Base-by-base conservation (phyloP, 2,113 vertebrate genomes). In the Capreolus pygargus region DNA sequence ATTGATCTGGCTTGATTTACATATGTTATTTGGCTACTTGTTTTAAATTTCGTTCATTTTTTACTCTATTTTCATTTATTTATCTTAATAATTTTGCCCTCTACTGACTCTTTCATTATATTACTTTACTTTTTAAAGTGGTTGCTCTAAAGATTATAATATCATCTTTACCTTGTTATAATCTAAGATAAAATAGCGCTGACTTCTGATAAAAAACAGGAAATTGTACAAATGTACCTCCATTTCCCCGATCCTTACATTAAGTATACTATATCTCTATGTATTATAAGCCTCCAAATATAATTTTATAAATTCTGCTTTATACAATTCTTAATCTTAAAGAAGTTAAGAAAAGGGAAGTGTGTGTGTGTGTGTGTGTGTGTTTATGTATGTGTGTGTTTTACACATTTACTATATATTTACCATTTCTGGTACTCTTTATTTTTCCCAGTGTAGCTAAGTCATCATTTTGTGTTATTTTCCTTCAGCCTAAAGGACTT, bases 401-500 rank as follows among this genome's bases (percentile, higher is more conserved):
- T 76, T 89, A 39, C 45, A 45, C 61, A 58, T 50, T 52, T 67
- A 45, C 12, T 25, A 43, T 16, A 3, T 64, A 57, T 76, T 64
- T 39, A 85, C n/a, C 43, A 76, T 83, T 89, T 90, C 23, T 79
- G 5, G 12, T 87, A 6, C 4, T 54, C 17, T 85, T 74, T 33
- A 79, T 86, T 86, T 89, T 45, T 83, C 52, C n/a, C 3, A 39
- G 1, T 54, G 27, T 23, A 87, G 12, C 61, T 21, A 55, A 91
- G 11, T 87, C 86, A 90, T 27, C 81, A 47, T 93, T 97, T 96
- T 94, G 14, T 86, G 21, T 95, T 86, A 70, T 86, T 94, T 95
- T 64, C 17, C 86, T 95, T 90, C 23, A 89, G 7, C 19, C 28
- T 87, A 61, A 84, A 90, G 54, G 50, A 57, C 33, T 81, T 61